phyloP scores from a whole-genome alignment of 2,888 invertebrate genomes.

The Bruchidius siliquastri region DNA sequence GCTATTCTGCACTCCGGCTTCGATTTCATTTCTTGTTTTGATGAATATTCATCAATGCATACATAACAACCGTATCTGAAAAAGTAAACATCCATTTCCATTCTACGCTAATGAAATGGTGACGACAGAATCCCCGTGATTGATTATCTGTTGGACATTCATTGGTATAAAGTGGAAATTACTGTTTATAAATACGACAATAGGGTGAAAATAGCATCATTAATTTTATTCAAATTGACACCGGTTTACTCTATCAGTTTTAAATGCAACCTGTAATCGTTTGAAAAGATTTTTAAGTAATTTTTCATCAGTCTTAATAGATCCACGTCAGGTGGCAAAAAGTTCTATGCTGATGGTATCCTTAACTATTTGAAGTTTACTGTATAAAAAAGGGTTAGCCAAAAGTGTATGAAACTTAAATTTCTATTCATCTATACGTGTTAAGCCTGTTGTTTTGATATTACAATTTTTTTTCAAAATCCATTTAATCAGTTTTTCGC shows the following conservation, averaged over 20 bases:
- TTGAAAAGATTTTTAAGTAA: neutral
- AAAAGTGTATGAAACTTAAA: too few species aligned
- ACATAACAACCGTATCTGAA: neutral
- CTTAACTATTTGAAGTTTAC: too few species aligned
- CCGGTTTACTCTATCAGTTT: neutral
- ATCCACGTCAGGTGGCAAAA: neutral
- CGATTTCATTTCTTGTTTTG: neutral
- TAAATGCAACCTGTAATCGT: neutral
- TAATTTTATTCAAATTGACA: neutral
- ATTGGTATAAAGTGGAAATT: neutral
- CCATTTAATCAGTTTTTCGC: too few species aligned
- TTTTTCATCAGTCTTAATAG: neutral
- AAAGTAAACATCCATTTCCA: neutral
- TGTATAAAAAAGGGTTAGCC: too few species aligned
- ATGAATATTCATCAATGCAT: neutral
- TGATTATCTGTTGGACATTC: neutral
- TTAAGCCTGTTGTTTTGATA: too few species aligned
- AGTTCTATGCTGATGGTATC: too few species aligned
- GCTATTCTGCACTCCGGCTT: too few species aligned
- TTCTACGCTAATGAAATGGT: neutral
- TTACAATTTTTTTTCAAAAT: too few species aligned
- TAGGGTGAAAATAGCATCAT: neutral
- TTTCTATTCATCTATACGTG: too few species aligned
- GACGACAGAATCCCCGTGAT: neutral
- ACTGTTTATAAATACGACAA: neutral